Percentiles rank a stretch among this genome's conserved stretches.
Evolutionary conservation across 2,888 invertebrate genomes (phyloP).

Genomic region (Yponomeuta plumbellus): DNA sequence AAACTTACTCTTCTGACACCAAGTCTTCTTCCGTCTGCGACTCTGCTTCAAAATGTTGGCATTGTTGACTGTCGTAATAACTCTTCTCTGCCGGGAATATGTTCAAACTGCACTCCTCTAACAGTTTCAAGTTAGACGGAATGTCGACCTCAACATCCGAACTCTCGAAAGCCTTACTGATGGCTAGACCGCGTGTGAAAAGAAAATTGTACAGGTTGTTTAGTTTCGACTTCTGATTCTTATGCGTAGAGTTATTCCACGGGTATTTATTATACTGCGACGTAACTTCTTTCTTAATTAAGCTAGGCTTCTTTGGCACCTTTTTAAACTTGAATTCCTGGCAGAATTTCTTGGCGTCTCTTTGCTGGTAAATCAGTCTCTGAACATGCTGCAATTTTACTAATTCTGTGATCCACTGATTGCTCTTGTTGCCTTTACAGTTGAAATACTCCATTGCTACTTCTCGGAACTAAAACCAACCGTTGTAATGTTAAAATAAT

Average conservation of each 20-base stretch:
- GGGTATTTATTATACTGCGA: conserved; percentile 63
- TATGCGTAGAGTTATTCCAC: conserved; percentile 57
- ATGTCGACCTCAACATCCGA: conserved; percentile 41
- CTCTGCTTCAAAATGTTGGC: conserved; percentile 46
- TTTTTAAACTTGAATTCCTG: conserved; percentile 51
- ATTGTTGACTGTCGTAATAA: conserved; percentile 55
- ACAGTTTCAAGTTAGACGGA: conserved; percentile 42
- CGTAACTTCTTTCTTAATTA: conserved; percentile 43
- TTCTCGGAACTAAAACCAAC: conserved; percentile 78
- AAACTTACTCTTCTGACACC: conserved; percentile 19
- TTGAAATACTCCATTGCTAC: conserved; percentile 84
- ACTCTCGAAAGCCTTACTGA: conserved; percentile 43
- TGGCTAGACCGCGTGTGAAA: conserved; percentile 49
- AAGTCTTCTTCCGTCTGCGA: conserved; percentile 20
- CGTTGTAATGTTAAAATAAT: conserved; percentile 12
- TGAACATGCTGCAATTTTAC: conserved; percentile 60
- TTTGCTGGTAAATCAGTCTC: conserved; percentile 59
- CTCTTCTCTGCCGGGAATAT: conserved; percentile 53
- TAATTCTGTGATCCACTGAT: conserved; percentile 64
- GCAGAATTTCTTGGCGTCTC: conserved; percentile 53
- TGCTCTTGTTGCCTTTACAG: conserved; percentile 74
- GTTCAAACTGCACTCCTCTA: conserved; percentile 47
- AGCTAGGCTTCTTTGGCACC: conserved; percentile 35
- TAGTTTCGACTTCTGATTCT: conserved; percentile 35
- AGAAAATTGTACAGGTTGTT: conserved; percentile 47